Percentiles rank a stretch among this genome's conserved stretches.
These are phyloP conservation scores for Reinhardtius hippoglossoides DNA, from an alignment of 2,113 vertebrate species.

Conservation along the genomic window DNA sequence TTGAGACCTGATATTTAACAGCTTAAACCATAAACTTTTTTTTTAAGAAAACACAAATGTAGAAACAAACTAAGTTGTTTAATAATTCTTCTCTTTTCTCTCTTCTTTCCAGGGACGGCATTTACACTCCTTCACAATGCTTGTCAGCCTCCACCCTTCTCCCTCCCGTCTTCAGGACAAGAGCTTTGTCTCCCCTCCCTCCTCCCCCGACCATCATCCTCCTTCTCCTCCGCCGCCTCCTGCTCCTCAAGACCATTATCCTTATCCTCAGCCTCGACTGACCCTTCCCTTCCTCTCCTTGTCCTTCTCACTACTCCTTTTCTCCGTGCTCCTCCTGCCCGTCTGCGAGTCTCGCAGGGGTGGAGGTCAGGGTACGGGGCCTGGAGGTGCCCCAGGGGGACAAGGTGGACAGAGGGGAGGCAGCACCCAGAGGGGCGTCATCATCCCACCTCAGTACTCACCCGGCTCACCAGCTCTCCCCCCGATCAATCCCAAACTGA, in stretches of 20 bases:
- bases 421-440: constrained; percentile 71
- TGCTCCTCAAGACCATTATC: constrained; percentile 34
- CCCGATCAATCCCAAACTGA: constrained; percentile 76
- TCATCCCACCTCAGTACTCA: constrained; percentile 80
- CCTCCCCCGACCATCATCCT: constrained; percentile 8
- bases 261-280: constrained; percentile 37
- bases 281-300: constrained; percentile 61
- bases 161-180: constrained; percentile 79
- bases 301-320: constrained; percentile 64
- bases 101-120: constrained; percentile 77
- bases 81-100: constrained; percentile 33
- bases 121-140: constrained; percentile 85
- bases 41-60: too few relatives aligned
- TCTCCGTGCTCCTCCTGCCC: constrained; percentile 66
- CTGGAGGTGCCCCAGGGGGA: constrained; percentile 60
- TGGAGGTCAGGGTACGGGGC: constrained; percentile 63
- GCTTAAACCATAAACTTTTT: constrained; percentile 24
- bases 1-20: not conserved
- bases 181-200: constrained; percentile 55
- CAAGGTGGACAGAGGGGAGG: constrained; percentile 60
- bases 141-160: constrained; percentile 83
- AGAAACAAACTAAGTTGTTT: constrained; percentile 24
- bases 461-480: constrained; percentile 61
- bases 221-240: constrained; percentile 35
- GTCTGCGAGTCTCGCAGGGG: constrained; percentile 79